Percentiles rank a stretch among this genome's conserved stretches.
Evolutionary conservation across 2,888 invertebrate species (phyloP).

Genomic region (Pristionchus entomophagus): DNA sequence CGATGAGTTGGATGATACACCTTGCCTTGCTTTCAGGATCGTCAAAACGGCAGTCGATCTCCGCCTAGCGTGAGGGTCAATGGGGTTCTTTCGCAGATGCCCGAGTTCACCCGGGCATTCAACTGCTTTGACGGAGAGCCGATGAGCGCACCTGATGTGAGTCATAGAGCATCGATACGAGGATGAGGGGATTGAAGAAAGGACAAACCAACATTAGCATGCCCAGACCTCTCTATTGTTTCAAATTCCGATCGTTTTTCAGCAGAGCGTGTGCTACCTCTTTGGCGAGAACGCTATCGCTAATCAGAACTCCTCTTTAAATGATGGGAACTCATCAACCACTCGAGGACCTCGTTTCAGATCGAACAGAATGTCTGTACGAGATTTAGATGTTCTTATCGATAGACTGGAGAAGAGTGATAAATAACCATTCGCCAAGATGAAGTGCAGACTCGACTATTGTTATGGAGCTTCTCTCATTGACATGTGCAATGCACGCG

Average conservation of each 20-base stretch:
- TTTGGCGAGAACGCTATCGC: slow-evolving; percentile 21
- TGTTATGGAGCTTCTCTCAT: neutral
- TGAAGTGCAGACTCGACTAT: no score
- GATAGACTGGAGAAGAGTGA: neutral
- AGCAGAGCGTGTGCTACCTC: slow-evolving; percentile 33
- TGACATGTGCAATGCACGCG: no score
- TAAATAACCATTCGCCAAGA: no score
- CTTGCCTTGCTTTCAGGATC: neutral
- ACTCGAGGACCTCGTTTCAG: neutral
- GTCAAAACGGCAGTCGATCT: neutral
- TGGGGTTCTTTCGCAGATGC: slow-evolving; percentile 44
- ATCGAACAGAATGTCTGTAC: neutral
- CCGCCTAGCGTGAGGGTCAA: neutral
- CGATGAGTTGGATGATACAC: neutral
- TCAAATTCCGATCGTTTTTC: neutral
- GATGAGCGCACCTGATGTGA: slow-evolving; percentile 21
- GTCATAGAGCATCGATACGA: neutral
- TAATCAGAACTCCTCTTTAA: neutral
- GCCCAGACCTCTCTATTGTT: neutral
- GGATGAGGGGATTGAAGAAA: neutral
- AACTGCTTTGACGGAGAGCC: slow-evolving; percentile 47
- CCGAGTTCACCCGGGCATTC: slow-evolving; percentile 16
- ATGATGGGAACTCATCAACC: neutral
- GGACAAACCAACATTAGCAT: neutral
- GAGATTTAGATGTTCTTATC: neutral